Conservation (phyloP, 2,888 invertebrate genomes). For the Apotomis capreana region DNA sequence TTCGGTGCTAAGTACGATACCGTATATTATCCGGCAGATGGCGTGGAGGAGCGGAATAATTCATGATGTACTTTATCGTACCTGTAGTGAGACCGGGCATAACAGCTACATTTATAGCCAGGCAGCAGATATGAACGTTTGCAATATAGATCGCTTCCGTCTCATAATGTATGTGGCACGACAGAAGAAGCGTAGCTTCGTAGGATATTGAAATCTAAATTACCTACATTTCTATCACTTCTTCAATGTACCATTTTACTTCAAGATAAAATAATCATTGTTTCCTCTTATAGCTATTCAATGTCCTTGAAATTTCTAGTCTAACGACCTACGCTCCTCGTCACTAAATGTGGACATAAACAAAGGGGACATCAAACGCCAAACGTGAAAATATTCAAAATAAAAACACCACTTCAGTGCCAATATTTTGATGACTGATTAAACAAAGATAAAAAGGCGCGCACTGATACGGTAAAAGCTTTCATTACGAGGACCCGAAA, state of each 20-base stretch:
- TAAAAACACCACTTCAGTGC: background rate
- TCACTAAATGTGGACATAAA: background rate
- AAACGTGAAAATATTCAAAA: too few relatives aligned
- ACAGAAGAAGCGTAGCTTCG: slow-evolving; percentile 54
- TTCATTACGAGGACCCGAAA: slow-evolving; percentile 14
- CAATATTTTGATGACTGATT: background rate
- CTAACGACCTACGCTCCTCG: background rate
- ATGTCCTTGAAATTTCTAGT: too few relatives aligned
- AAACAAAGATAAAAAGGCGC: slow-evolving; percentile 21
- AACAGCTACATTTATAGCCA: slow-evolving; percentile 32
- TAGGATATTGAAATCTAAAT: slow-evolving; percentile 60
- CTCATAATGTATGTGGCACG: slow-evolving; percentile 45
- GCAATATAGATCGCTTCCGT: slow-evolving; percentile 41
- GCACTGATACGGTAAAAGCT: slow-evolving; percentile 24
- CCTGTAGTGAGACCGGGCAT: slow-evolving; percentile 13
- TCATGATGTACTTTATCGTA: slow-evolving; percentile 23
- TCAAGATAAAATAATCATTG: background rate
- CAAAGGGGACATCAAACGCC: background rate
- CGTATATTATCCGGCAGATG: slow-evolving; percentile 7
- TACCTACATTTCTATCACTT: slow-evolving; percentile 46
- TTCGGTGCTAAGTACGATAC: background rate
- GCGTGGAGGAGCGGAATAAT: slow-evolving; percentile 27
- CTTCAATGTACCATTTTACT: slow-evolving; percentile 9
- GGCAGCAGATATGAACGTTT: slow-evolving; percentile 39
- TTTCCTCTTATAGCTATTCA: background rate